Percentiles rank a stretch among this genome's conserved stretches.
Evolutionary conservation across 2,113 vertebrate genomes (phyloP).

Genomic region (Geococcyx californianus): DNA sequence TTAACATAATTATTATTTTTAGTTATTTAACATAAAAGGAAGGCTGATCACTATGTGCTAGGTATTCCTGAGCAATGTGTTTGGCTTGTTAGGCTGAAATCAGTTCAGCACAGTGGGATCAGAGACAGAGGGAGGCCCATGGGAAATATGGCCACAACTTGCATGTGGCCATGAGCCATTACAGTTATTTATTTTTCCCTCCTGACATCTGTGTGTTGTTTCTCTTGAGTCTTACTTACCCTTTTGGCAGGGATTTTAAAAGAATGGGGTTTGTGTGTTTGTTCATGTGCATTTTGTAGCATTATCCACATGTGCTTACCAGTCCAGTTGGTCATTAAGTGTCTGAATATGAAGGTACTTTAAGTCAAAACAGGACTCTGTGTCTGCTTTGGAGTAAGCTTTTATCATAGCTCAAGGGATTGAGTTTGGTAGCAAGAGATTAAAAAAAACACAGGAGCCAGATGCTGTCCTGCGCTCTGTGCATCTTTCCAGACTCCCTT

Average conservation of each 20-base stretch:
- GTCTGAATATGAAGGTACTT: constrained; percentile 5
- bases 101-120: not conserved
- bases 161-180: constrained; percentile 13
- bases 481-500: not conserved
- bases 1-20: too few relatives aligned
- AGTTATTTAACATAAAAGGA: not conserved
- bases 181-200: constrained; percentile 39
- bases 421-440: not conserved
- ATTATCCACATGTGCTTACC: constrained; percentile 31
- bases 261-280: not conserved
- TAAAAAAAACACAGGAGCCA: not conserved
- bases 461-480: not conserved
- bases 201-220: constrained; percentile 47
- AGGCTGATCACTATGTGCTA: not conserved
- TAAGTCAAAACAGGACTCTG: constrained; percentile 19
- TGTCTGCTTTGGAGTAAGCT: not conserved
- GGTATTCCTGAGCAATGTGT: not conserved
- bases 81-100: not conserved
- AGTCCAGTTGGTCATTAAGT: not conserved
- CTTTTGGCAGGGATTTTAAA: constrained; percentile 26
- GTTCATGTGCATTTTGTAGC: not conserved
- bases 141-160: constrained; percentile 20
- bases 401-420: not conserved
- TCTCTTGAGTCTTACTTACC: constrained; percentile 37
- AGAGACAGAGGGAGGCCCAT: not conserved